Evolutionary conservation across 2,888 invertebrate species (phyloP).

Genomic region (Drosophila paramelanica): DNA sequence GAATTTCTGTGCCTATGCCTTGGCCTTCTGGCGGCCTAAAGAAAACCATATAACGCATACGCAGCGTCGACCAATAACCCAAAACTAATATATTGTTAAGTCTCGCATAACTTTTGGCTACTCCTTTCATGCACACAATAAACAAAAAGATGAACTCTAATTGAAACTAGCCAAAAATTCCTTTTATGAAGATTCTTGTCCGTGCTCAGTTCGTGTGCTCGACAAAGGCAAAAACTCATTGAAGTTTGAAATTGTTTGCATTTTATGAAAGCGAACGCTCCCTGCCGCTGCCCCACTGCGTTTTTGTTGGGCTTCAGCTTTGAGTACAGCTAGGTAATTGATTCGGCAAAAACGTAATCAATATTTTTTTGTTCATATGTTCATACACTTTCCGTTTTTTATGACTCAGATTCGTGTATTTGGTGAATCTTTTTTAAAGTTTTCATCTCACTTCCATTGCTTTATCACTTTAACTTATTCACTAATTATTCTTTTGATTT

Average conservation of each 20-base stretch:
- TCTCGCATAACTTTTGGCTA: constrained; percentile 29
- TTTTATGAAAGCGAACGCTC: constrained; percentile 18
- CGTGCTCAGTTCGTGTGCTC: constrained; percentile 8
- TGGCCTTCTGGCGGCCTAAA: constrained; percentile 2
- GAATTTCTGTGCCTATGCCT: constrained; percentile 47
- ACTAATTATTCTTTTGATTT: not conserved
- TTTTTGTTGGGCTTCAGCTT: constrained; percentile 14
- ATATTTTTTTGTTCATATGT: constrained; percentile 7
- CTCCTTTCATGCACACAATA: not conserved
- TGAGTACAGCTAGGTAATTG: constrained; percentile 14
- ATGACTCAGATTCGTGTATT: not conserved
- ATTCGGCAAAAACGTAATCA: constrained; percentile 12
- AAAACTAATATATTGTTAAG: constrained; percentile 31
- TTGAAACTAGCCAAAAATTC: constrained; percentile 35
- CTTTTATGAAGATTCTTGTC: constrained; percentile 6
- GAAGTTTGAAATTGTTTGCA: constrained; percentile 45
- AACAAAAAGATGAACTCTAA: constrained; percentile 21
- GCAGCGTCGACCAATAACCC: constrained; percentile 29
- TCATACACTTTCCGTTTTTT: not conserved
- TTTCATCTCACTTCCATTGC: not conserved
- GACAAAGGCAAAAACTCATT: constrained; percentile 40
- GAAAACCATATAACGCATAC: constrained; percentile 43
- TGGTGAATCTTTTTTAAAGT: not conserved
- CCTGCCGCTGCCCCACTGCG: constrained; percentile 24
- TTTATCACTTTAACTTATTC: not conserved